A percentile compares a stretch with the other conserved stretches of the same genome.
Conservation (phyloP, 1,140 invertebrate genomes). For the Trigoniulus corallinus region DNA sequence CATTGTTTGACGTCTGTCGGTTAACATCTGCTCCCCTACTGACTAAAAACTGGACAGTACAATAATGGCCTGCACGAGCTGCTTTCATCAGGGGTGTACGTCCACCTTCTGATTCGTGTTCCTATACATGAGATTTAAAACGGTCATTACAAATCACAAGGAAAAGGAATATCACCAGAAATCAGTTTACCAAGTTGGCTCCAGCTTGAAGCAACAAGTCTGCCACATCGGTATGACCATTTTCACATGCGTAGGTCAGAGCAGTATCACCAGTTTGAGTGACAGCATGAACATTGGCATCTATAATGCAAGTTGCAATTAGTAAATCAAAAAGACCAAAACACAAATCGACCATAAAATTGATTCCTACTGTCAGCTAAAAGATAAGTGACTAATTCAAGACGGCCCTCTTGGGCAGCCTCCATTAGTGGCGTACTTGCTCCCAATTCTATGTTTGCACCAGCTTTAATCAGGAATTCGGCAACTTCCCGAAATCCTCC, state of each 20-base stretch:
- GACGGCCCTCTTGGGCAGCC: conserved; percentile 80
- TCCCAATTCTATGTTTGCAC: conserved; percentile 87
- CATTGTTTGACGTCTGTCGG: conserved; percentile 84
- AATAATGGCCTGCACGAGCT: conserved; percentile 95
- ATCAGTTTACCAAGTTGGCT: conserved; percentile 54
- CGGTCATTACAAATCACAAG: conserved; percentile 10
- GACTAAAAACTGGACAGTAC: conserved; percentile 91
- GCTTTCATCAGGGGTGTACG: conserved; percentile 96
- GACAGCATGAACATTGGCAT: conserved; percentile 78
- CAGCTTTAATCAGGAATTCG: conserved; percentile 86
- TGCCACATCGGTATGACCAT: conserved; percentile 86
- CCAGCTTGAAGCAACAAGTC: conserved; percentile 71
- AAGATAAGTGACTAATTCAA: conserved; percentile 45
- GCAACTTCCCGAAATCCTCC: conserved; percentile 96
- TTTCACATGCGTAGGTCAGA: conserved; percentile 92
- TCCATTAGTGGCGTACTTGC: conserved; percentile 97
- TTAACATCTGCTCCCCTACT: conserved; percentile 83
- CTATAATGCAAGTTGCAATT: conserved; percentile 17
- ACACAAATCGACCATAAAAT: neutral
- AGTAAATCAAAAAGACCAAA: neutral
- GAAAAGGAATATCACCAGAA: neutral
- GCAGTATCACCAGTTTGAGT: conserved; percentile 93
- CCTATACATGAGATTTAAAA: conserved; percentile 28
- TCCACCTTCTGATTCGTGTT: conserved; percentile 85
- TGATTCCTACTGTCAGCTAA: conserved; percentile 40